These are phyloP conservation scores for Yoshiicerus persimilis DNA, from an alignment of 1,140 invertebrate species.

Conservation along the genomic window DNA sequence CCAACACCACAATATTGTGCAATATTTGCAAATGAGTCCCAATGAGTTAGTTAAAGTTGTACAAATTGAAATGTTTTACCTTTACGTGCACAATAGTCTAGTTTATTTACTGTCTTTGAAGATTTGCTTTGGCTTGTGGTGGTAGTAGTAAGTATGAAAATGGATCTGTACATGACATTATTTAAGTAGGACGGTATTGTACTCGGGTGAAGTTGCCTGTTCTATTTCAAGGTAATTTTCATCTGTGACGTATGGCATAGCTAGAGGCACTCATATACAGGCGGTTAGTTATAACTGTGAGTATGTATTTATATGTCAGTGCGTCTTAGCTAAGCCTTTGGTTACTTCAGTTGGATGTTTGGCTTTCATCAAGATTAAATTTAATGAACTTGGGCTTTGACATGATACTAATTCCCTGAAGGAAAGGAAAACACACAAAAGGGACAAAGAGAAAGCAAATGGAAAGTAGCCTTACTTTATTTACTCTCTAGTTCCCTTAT, in stretches of 20 bases:
- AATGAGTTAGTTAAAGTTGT: background rate
- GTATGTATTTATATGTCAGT: background rate
- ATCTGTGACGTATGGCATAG: background rate
- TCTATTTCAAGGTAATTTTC: background rate
- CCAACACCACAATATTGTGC: too few relatives aligned
- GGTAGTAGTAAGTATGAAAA: background rate
- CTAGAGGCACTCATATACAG: background rate
- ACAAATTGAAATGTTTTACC: background rate
- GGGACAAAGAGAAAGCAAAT: conserved; percentile 20
- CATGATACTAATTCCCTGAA: conserved; percentile 36
- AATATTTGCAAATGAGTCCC: too few relatives aligned
- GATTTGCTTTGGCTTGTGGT: background rate
- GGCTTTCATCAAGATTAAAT: conserved; percentile 41
- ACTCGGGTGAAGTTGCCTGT: background rate
- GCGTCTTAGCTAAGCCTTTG: background rate
- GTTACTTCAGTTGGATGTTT: conserved; percentile 24
- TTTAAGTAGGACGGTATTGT: background rate
- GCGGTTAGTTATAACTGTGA: background rate
- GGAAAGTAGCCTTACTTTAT: background rate
- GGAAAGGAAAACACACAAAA: conserved; percentile 22
- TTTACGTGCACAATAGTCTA: background rate
- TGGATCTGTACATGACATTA: background rate
- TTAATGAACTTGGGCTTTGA: conserved; percentile 39
- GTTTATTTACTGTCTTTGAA: background rate
- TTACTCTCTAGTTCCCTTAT: background rate